A percentile compares a stretch with the other conserved stretches of the same genome.
These are phyloP conservation scores for Callipepla squamata DNA, from an alignment of 2,113 vertebrate species.

Conservation along the genomic window DNA sequence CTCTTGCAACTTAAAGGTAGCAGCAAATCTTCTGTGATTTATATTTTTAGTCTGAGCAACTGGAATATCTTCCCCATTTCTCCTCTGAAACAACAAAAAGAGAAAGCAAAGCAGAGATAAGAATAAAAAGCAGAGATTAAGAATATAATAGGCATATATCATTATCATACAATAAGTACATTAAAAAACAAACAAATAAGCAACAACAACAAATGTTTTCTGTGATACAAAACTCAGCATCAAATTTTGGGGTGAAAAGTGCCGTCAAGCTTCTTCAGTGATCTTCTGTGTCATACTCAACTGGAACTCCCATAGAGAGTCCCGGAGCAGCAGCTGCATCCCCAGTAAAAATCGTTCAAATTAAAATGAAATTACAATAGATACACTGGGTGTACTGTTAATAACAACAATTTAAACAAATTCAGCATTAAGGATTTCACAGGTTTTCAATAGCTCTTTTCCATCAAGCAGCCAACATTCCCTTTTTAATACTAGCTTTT, in stretches of 20 bases:
- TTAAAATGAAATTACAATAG: neutral
- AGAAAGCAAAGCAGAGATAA: constrained; percentile 52
- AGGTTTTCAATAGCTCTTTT: constrained; percentile 17
- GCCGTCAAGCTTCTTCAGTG: neutral
- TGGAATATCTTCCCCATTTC: constrained; percentile 96
- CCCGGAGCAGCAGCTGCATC: neutral
- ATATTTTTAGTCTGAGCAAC: constrained; percentile 97
- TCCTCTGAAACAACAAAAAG: constrained; percentile 83
- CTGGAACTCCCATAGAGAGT: neutral
- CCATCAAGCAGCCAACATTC: neutral
- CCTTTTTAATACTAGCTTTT: neutral
- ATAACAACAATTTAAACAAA: neutral
- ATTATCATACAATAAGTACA: neutral
- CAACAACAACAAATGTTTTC: neutral
- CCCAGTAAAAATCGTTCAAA: neutral
- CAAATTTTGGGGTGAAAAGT: neutral
- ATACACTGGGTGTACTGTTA: neutral
- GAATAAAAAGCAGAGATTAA: neutral
- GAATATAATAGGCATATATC: neutral
- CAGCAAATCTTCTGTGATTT: constrained; percentile 96
- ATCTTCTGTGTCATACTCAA: neutral
- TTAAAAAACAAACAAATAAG: neutral
- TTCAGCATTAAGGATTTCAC: neutral
- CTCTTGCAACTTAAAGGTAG: constrained; percentile 93
- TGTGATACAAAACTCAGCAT: neutral